A percentile compares a stretch with the other conserved stretches of the same genome.
Evolutionary conservation across 2,113 vertebrate genomes (phyloP).

Genomic region (Tachysurus vachellii): DNA sequence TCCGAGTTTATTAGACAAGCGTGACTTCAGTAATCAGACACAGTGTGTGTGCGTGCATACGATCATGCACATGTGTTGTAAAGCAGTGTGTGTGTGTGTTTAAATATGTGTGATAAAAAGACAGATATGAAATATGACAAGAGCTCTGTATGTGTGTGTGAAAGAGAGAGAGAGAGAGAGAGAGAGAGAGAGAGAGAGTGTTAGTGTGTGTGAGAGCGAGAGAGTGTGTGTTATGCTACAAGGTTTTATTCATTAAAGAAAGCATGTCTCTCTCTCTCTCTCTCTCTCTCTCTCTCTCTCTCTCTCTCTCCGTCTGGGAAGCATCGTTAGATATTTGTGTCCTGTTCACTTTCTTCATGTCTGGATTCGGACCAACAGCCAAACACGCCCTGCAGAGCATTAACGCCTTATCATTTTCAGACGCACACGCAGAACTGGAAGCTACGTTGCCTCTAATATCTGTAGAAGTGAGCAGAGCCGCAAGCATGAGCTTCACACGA

Average conservation of each 20-base stretch:
- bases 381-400: not conserved
- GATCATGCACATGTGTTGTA: not conserved
- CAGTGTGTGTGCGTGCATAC: conserved; percentile 5
- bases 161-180: too few relatives aligned
- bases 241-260: too few relatives aligned
- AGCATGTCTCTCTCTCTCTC: not conserved
- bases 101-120: not conserved
- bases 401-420: not conserved
- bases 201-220: too few relatives aligned
- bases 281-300: not conserved
- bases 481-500: not conserved
- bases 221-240: too few relatives aligned
- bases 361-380: not conserved
- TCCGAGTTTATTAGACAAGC: conserved; percentile 19
- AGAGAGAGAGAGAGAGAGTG: too few relatives aligned
- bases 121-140: too few relatives aligned
- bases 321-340: conserved; percentile 59
- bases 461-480: not conserved
- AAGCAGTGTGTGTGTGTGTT: not conserved
- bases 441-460: not conserved
- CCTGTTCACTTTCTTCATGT: conserved; percentile 55
- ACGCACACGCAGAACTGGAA: not conserved
- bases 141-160: not conserved
- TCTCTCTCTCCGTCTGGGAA: conserved; percentile 57
- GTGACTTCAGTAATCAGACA: conserved; percentile 4